Evolutionary conservation across 2,888 invertebrate genomes (phyloP).

Genomic region (Cosmopolites sordidus): DNA sequence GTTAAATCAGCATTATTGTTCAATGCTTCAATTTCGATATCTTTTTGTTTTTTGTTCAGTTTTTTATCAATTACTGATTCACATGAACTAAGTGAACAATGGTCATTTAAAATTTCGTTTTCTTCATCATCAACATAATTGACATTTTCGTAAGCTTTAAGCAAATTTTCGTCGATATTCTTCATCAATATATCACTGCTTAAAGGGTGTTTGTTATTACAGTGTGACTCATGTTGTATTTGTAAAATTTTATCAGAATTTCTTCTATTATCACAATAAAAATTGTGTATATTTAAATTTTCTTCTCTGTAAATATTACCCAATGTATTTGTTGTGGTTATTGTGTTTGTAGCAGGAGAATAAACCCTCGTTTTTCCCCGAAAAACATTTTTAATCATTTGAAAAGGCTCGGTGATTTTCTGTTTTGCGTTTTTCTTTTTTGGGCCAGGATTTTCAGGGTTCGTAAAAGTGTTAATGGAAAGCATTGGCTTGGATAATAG

Average conservation of each 20-base stretch:
- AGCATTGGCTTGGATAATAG: conserved; percentile 1
- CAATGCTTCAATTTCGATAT: too few relatives aligned
- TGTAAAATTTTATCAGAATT: not conserved
- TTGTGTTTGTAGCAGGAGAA: conserved; percentile 21
- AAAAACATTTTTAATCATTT: conserved; percentile 7
- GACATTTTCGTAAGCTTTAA: conserved; percentile 12
- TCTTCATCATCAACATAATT: not conserved
- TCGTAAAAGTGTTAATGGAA: conserved; percentile 5
- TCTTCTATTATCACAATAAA: not conserved
- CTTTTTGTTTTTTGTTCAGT: too few relatives aligned
- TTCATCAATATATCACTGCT: not conserved
- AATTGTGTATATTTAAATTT: conserved; percentile 7
- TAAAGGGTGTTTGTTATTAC: not conserved
- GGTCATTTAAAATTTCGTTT: not conserved
- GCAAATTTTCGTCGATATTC: conserved; percentile 4
- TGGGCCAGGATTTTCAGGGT: not conserved
- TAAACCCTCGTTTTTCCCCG: conserved; percentile 17
- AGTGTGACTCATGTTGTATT: not conserved
- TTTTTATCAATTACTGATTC: not conserved
- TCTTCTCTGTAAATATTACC: conserved; percentile 32
- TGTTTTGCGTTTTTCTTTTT: conserved; percentile 8
- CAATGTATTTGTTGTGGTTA: conserved; percentile 12
- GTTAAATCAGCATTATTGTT: too few relatives aligned
- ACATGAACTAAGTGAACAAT: not conserved
- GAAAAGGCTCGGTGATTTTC: conserved; percentile 6